Evolutionary conservation across 2,888 invertebrate genomes (phyloP), one percentile per base, ranked within the genome.

Genomic region (Brachylomia viminalis): DNA sequence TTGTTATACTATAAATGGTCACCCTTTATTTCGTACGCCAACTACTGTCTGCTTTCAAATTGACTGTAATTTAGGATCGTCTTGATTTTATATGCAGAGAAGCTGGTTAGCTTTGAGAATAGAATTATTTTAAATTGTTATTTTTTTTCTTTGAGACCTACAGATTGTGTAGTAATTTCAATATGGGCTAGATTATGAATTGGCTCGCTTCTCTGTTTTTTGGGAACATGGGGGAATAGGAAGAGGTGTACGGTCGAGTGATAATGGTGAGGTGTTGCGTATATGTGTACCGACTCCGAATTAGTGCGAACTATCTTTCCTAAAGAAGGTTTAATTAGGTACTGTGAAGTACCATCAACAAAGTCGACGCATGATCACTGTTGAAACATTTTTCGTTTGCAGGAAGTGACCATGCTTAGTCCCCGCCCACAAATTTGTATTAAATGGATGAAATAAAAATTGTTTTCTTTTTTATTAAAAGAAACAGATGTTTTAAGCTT

Each of bases 1-100:
- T 87, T 87, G 87, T 88, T 88, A 81, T 71, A 79, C 87, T 88
- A 75, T 85, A 87, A 85, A 87, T 86, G 87, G 87, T 65, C 79
- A 85, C 75, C 83, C 79, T 85, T 82, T 88, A 88, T 86, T 79
- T 83, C 73, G 75, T 67, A 79, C 73, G 75, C 77, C 87, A 83
- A 83, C 88, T 85, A 85, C 88, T 86, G 88, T 87, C 88, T 65
- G 73, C 86, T 88, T 88, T 88, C 86, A 88, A 86, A 85, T 82
- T 87, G 85, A 70, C 73, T 80, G 75, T 87, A 87, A 87, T 87
- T 87, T 84, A 88, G 74, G 66, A 80, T 78, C 64, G 82, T 82
- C 82, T 87, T 84, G 72, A 82, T 86, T 87, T 79, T 88, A 82
- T 80, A 87, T 84, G 58, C 80, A 77, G 56, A 73, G 80, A 59